Conservation (phyloP, 2,888 invertebrate species). For the Tillus elongatus region DNA sequence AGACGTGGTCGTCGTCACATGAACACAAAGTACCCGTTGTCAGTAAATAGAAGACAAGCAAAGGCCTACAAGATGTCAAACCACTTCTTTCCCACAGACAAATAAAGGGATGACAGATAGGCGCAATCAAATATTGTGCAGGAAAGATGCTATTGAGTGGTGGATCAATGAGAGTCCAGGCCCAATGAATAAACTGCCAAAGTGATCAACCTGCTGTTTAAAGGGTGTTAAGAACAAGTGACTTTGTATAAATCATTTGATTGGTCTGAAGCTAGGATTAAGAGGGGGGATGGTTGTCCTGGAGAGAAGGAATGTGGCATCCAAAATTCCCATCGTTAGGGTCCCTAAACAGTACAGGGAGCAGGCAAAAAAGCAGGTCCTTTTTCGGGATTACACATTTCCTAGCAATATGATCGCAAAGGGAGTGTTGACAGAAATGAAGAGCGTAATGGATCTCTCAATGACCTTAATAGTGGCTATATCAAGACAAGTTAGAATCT, state of each 20-base stretch:
- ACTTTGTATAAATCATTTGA: not conserved
- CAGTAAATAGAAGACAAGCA: not conserved
- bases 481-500: not conserved
- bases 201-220: not conserved
- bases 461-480: not conserved
- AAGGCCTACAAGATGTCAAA: not conserved
- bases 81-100: not conserved
- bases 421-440: not conserved
- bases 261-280: not conserved
- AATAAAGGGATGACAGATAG: not conserved
- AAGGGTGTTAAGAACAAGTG: not conserved
- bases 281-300: not conserved
- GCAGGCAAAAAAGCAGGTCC: not conserved
- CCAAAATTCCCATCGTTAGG: not conserved
- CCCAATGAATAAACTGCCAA: not conserved
- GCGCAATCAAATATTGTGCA: constrained; percentile 1
- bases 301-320: not conserved
- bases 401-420: not conserved
- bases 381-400: not conserved
- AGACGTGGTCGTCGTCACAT: too few species aligned
- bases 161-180: not conserved
- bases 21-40: constrained; percentile 1
- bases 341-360: not conserved
- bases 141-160: not conserved
- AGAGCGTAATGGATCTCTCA: not conserved